Percentiles rank a stretch among this genome's conserved stretches.
phyloP scores from a whole-genome alignment of 2,113 vertebrate genomes.

The Ameiurus melas region DNA sequence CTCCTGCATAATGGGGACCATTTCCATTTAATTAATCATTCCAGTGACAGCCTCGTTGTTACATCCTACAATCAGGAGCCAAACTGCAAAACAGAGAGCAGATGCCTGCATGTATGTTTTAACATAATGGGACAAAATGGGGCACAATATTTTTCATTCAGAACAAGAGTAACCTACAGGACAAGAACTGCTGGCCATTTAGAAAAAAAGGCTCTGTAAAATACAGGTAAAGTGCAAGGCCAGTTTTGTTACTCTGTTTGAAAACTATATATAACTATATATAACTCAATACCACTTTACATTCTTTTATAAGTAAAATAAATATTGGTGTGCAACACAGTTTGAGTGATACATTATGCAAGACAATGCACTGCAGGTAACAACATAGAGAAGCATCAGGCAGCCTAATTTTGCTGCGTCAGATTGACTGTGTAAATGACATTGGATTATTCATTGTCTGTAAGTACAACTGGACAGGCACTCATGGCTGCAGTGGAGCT shows the following conservation, averaged over 20 bases:
- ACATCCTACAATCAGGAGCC: conserved; percentile 9
- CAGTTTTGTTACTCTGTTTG: not conserved
- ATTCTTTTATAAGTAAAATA: not conserved
- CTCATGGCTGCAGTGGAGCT: not conserved
- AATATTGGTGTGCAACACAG: not conserved
- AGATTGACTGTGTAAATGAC: not conserved
- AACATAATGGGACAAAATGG: conserved; percentile 7
- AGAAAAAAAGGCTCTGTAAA: not conserved
- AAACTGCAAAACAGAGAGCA: conserved; percentile 23
- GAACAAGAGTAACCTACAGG: not conserved
- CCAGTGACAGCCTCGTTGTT: conserved; percentile 35
- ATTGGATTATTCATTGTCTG: not conserved
- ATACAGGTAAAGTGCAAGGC: not conserved
- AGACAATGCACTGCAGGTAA: not conserved
- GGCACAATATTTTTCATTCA: not conserved
- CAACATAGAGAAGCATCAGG: not conserved
- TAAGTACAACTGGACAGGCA: not conserved
- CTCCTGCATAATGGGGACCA: conserved; percentile 45
- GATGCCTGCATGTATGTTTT: conserved; percentile 6
- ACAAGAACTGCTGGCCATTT: not conserved
- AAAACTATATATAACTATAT: not conserved
- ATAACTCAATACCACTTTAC: not conserved
- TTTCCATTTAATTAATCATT: conserved; percentile 44
- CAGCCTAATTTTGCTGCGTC: not conserved
- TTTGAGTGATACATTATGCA: not conserved